These are phyloP conservation scores for Frieseomelitta varia DNA, from an alignment of 1,140 invertebrate genomes.

Conservation along the genomic window DNA sequence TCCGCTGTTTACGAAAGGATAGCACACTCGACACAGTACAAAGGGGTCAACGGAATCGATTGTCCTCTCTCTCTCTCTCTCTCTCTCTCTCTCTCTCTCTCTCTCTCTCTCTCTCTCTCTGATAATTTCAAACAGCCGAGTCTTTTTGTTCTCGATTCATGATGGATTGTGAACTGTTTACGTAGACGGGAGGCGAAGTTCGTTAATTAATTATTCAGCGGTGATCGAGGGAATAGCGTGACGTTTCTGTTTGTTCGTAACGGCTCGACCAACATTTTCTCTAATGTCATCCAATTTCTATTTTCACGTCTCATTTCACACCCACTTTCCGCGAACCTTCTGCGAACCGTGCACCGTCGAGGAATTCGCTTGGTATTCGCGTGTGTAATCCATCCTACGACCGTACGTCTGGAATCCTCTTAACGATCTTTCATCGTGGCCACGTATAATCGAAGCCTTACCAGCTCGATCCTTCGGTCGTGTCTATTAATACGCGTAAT, in stretches of 20 bases:
- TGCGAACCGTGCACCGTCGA: too few species aligned
- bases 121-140: constrained; percentile 42
- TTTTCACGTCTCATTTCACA: neutral
- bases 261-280: neutral
- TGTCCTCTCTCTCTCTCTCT: constrained; percentile 16
- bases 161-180: too few species aligned
- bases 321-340: neutral
- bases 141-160: neutral
- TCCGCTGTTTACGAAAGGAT: constrained; percentile 37
- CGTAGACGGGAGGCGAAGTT: neutral
- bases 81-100: constrained; percentile 8
- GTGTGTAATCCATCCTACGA: too few species aligned
- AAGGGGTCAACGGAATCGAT: constrained; percentile 63
- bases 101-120: neutral
- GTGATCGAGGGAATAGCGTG: constrained; percentile 24
- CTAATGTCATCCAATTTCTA: constrained; percentile 6
- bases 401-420: constrained; percentile 9
- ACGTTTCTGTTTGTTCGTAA: neutral
- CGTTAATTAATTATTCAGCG: constrained; percentile 30
- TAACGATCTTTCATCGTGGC: neutral
- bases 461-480: neutral
- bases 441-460: constrained; percentile 12
- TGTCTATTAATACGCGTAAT: constrained; percentile 8
- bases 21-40: constrained; percentile 13
- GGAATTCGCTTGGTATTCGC: neutral